Evolutionary conservation across 2,888 invertebrate genomes (phyloP).

Genomic region (Eupithecia insigniata): DNA sequence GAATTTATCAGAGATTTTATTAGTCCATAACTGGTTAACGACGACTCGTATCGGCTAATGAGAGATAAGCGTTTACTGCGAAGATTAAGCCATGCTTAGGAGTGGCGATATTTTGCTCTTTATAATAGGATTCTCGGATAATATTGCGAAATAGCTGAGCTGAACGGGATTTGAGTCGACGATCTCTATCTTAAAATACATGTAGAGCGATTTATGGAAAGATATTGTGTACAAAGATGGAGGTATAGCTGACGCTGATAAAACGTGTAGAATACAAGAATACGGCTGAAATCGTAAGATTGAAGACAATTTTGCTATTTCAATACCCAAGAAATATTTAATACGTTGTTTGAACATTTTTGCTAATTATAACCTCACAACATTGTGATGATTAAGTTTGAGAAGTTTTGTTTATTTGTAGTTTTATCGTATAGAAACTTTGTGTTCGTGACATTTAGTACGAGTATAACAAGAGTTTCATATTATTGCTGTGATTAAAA

Average conservation of each 20-base stretch:
- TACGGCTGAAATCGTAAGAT: background rate
- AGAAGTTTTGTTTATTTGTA: background rate
- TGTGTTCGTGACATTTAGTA: slow-evolving; percentile 23
- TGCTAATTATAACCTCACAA: background rate
- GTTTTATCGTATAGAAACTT: slow-evolving; percentile 12
- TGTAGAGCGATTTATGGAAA: background rate
- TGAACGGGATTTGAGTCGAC: background rate
- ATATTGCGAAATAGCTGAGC: background rate
- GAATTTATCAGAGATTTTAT: slow-evolving; percentile 65
- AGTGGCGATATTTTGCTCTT: slow-evolving; percentile 5
- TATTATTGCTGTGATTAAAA: slow-evolving; percentile 30
- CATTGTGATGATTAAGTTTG: background rate
- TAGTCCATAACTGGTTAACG: slow-evolving; percentile 58
- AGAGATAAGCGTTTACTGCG: slow-evolving; percentile 58
- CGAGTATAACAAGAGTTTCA: slow-evolving; percentile 15
- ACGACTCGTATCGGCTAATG: slow-evolving; percentile 62
- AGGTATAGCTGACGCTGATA: background rate
- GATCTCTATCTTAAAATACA: background rate
- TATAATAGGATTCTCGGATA: slow-evolving; percentile 1
- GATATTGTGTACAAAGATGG: background rate
- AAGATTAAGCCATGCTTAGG: slow-evolving; percentile 39
- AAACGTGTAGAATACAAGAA: no score
- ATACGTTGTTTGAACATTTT: background rate
- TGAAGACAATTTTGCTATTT: background rate
- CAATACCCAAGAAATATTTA: background rate